Evolutionary conservation across 2,888 invertebrate species (phyloP).

Genomic region (Cerceris rybyensis): DNA sequence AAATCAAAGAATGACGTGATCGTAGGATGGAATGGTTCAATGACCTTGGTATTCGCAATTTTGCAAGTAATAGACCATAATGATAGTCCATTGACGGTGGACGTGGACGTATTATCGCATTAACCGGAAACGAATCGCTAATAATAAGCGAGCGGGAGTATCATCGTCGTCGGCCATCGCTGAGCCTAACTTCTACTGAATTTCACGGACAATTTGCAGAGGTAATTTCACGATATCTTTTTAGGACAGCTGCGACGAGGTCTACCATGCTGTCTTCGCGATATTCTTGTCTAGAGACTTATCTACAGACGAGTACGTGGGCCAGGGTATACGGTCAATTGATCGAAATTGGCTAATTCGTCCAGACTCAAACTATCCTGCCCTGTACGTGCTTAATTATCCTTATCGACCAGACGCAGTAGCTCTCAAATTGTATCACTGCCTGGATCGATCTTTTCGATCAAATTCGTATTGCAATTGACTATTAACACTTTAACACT

Average conservation of each 20-base stretch:
- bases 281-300: constrained; percentile 11
- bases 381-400: constrained; percentile 52
- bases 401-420: constrained; percentile 32
- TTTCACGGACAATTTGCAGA: constrained; percentile 47
- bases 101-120: not conserved
- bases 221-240: constrained; percentile 22
- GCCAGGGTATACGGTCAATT: constrained; percentile 50
- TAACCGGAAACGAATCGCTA: constrained; percentile 27
- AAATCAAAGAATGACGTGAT: no score
- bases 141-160: constrained; percentile 15
- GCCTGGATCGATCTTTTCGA: not conserved
- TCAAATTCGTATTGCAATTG: not conserved
- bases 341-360: constrained; percentile 66
- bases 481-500: no score
- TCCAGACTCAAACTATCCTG: constrained; percentile 46
- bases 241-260: constrained; percentile 34
- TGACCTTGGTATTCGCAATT: not conserved
- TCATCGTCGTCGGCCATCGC: constrained; percentile 16
- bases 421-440: constrained; percentile 6
- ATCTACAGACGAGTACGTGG: constrained; percentile 28
- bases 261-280: not conserved
- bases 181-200: constrained; percentile 11
- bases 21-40: not conserved
- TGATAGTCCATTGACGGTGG: constrained; percentile 6
- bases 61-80: constrained; percentile 9